These are phyloP conservation scores for Bactericera cockerelli DNA, from an alignment of 1,140 invertebrate species.

Conservation along the genomic window DNA sequence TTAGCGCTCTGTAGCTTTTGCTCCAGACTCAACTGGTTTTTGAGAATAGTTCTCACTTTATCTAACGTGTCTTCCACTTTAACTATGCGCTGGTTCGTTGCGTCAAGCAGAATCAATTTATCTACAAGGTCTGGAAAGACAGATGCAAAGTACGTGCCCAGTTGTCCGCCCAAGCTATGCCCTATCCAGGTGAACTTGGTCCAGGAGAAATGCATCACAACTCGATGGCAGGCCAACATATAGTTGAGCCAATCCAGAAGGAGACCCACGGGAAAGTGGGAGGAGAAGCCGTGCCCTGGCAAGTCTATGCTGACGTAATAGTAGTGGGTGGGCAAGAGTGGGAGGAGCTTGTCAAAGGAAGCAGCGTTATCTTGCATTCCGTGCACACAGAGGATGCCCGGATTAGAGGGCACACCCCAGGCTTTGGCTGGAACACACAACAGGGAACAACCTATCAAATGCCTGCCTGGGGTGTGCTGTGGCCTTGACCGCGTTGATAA, in stretches of 20 bases:
- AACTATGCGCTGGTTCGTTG: constrained; percentile 26
- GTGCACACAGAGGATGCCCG: constrained; percentile 41
- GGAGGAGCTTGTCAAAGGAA: constrained; percentile 44
- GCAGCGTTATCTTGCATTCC: constrained; percentile 46
- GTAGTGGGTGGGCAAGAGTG: constrained; percentile 36
- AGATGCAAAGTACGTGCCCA: constrained; percentile 30
- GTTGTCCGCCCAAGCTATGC: constrained; percentile 40
- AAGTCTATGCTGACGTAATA: constrained; percentile 49
- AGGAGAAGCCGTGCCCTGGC: constrained; percentile 51
- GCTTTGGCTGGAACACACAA: constrained; percentile 35
- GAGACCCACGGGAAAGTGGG: constrained; percentile 36
- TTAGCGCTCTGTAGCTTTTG: constrained; percentile 21
- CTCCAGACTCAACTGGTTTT: constrained; percentile 18
- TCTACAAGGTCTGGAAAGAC: constrained; percentile 35
- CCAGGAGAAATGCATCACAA: constrained; percentile 41
- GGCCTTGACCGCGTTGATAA: no score
- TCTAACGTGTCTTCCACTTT: constrained; percentile 23
- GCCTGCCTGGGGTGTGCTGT: no score
- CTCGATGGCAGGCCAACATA: constrained; percentile 32
- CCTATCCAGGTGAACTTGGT: constrained; percentile 34
- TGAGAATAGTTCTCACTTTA: constrained; percentile 23
- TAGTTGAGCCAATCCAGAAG: constrained; percentile 32
- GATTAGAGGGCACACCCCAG: constrained; percentile 38
- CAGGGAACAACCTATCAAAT: not conserved
- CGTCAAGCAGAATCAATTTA: constrained; percentile 38